phyloP scores from a whole-genome alignment of 1,140 invertebrate species.

The Anastrepha obliqua region DNA sequence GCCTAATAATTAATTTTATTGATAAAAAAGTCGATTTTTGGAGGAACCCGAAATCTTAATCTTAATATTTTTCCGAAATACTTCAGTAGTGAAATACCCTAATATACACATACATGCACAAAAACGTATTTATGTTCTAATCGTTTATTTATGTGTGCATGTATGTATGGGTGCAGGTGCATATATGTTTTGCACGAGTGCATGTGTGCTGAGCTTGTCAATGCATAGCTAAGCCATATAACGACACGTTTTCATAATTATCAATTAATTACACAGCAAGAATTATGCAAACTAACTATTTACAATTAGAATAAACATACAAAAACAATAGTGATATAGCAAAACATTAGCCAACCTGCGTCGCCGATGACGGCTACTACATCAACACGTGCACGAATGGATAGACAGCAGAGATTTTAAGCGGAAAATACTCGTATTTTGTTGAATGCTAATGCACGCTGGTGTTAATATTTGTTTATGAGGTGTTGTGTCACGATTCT shows the following conservation, averaged over 20 bases:
- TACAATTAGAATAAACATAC: slow-evolving; percentile 25
- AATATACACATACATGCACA: background rate
- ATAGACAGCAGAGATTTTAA: background rate
- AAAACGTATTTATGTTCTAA: too few species aligned
- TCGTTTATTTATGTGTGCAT: too few species aligned
- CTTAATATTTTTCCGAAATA: too few species aligned
- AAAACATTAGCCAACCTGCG: background rate
- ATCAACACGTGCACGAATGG: background rate
- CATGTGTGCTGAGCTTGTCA: background rate
- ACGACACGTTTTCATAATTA: slow-evolving; percentile 48
- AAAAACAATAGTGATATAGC: background rate
- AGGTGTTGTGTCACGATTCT: too few species aligned
- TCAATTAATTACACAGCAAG: slow-evolving; percentile 51
- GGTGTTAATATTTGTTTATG: too few species aligned
- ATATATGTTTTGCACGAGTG: too few species aligned
- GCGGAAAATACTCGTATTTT: too few species aligned
- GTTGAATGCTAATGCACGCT: too few species aligned
- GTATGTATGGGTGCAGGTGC: too few species aligned
- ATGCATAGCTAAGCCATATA: slow-evolving; percentile 22
- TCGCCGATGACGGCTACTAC: too few species aligned
- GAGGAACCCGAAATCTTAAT: background rate
- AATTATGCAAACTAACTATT: slow-evolving; percentile 48
- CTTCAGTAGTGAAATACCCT: background rate
- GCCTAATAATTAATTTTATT: too few species aligned
- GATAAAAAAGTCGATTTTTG: too few species aligned